These are phyloP conservation scores for Cnemophilus loriae DNA, from an alignment of 2,113 vertebrate genomes.

Conservation along the genomic window DNA sequence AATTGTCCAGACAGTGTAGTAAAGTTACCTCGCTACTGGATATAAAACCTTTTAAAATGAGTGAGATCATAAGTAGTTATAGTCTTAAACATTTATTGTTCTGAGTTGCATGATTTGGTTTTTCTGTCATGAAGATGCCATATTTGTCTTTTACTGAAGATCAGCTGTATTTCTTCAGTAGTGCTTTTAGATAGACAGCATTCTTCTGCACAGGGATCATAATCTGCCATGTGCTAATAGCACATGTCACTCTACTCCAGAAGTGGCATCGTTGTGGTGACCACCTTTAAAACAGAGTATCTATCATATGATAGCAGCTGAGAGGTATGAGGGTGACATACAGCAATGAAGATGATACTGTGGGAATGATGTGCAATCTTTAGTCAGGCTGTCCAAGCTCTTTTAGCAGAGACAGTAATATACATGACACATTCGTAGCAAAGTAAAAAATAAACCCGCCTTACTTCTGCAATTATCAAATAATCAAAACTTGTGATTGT, in stretches of 20 bases:
- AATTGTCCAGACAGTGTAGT: neutral
- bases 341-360: neutral
- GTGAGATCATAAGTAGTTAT: neutral
- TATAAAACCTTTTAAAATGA: neutral
- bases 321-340: neutral
- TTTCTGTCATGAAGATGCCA: neutral
- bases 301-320: neutral
- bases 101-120: neutral
- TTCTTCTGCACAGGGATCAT: constrained; percentile 1
- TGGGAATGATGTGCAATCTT: neutral
- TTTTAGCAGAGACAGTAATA: neutral
- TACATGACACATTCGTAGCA: neutral
- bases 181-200: neutral
- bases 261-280: neutral
- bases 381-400: neutral
- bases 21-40: neutral
- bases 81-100: neutral
- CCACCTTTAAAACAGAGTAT: neutral
- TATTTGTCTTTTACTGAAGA: neutral
- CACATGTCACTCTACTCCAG: neutral
- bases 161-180: neutral
- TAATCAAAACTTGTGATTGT: neutral
- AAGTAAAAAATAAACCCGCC: neutral
- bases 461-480: neutral
- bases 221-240: constrained; percentile 22